Percentiles rank a stretch among this genome's conserved stretches.
Evolutionary conservation across 2,888 invertebrate species (phyloP).

Genomic region (Hypsopygia costalis): DNA sequence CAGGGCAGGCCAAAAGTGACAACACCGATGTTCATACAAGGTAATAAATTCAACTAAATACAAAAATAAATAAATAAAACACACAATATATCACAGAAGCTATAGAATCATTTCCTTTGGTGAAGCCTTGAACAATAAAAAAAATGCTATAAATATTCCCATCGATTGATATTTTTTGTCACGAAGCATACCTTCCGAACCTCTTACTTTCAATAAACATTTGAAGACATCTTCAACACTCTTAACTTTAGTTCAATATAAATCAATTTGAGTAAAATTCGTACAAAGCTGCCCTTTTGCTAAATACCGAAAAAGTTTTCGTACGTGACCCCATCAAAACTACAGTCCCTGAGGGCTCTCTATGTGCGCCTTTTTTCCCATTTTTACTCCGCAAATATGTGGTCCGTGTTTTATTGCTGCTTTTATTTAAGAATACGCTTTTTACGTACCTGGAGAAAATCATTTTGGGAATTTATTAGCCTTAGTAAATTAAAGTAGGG

Average conservation of each 20-base stretch:
- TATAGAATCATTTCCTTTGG: too few relatives aligned
- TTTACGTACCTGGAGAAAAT: conserved; percentile 6
- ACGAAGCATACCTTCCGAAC: too few relatives aligned
- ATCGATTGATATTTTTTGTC: too few relatives aligned
- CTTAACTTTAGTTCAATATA: conserved; percentile 18
- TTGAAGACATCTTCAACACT: neutral
- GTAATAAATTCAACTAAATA: too few relatives aligned
- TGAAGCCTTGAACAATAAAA: too few relatives aligned
- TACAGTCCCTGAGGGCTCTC: conserved; percentile 36
- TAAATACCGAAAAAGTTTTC: conserved; percentile 69
- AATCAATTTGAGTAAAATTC: conserved; percentile 50
- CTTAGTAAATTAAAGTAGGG: conserved; percentile 4
- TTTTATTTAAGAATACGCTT: conserved; percentile 44
- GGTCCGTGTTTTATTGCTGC: conserved; percentile 53
- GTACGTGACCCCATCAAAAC: conserved; percentile 70
- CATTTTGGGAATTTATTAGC: conserved; percentile 4
- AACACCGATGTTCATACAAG: too few relatives aligned
- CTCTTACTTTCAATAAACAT: too few relatives aligned
- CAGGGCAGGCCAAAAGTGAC: too few relatives aligned
- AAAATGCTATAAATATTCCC: too few relatives aligned
- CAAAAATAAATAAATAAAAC: too few relatives aligned
- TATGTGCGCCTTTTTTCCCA: conserved; percentile 29
- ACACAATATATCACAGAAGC: too few relatives aligned
- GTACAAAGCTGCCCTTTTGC: conserved; percentile 43
- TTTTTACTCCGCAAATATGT: conserved; percentile 47